phyloP scores from a whole-genome alignment of 2,113 vertebrate genomes.

The Ophthalmolycus amberensis region DNA sequence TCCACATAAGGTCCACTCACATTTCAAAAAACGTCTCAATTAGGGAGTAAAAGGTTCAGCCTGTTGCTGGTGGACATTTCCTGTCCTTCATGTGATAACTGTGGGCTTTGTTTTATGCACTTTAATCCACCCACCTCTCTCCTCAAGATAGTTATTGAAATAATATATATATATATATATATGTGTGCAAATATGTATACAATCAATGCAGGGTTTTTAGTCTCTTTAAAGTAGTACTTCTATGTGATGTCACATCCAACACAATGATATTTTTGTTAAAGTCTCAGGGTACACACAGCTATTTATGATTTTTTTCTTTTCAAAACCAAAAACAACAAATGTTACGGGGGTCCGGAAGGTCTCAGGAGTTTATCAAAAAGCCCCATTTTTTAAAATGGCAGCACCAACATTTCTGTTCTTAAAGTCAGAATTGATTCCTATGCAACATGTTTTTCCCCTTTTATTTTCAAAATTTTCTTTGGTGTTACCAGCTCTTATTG shows the following conservation, averaged over 20 bases:
- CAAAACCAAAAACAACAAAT: conserved; percentile 72
- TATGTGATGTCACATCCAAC: conserved; percentile 72
- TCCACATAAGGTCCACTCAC: conserved; percentile 22
- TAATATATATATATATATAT: conserved; percentile 54
- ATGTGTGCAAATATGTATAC: conserved; percentile 72
- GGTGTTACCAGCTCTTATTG: too few relatives aligned
- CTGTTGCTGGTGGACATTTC: conserved; percentile 52
- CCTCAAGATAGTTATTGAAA: conserved; percentile 64
- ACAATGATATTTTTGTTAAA: conserved; percentile 73
- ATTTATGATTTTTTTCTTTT: conserved; percentile 60
- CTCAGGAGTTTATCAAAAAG: conserved; percentile 74
- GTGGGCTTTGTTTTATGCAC: conserved; percentile 81
- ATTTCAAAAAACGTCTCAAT: conserved; percentile 24
- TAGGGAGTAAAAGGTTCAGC: conserved; percentile 1
- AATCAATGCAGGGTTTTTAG: conserved; percentile 78
- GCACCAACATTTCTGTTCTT: conserved; percentile 72
- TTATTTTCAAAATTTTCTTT: neutral
- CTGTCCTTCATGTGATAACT: conserved; percentile 70
- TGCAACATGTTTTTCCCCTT: conserved; percentile 77
- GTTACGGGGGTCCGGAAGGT: conserved; percentile 60
- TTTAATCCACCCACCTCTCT: conserved; percentile 80
- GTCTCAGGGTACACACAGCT: conserved; percentile 63
- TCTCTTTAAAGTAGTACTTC: conserved; percentile 71
- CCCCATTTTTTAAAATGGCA: conserved; percentile 57
- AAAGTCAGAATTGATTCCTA: conserved; percentile 79